Conservation (phyloP, 2,888 invertebrate species). For the Mythimna pallens region DNA sequence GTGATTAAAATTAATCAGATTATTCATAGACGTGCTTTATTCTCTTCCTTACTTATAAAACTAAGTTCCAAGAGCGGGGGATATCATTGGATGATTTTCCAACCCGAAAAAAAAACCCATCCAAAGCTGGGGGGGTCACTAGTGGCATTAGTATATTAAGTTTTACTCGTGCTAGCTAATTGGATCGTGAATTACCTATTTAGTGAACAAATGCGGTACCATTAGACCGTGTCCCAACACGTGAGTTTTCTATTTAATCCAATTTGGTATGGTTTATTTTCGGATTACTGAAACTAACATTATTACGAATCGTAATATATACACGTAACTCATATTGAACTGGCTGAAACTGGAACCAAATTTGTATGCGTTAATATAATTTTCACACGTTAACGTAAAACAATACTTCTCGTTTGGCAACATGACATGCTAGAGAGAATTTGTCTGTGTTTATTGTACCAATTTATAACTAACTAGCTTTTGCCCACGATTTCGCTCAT, state of each 20-base stretch:
- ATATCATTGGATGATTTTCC: too few species aligned
- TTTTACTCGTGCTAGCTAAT: constrained; percentile 19
- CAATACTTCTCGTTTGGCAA: constrained; percentile 12
- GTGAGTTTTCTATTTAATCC: constrained; percentile 25
- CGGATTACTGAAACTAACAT: constrained; percentile 2
- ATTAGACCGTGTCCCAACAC: constrained; percentile 18
- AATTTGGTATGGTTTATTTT: constrained; percentile 24
- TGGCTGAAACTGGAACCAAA: constrained; percentile 13
- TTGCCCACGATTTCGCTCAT: too few species aligned
- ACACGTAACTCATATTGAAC: background rate
- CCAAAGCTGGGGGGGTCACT: too few species aligned
- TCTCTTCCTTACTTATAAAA: constrained; percentile 2
- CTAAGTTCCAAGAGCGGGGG: too few species aligned
- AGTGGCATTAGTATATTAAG: constrained; percentile 25
- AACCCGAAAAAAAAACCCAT: too few species aligned
- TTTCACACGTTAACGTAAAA: constrained; percentile 30
- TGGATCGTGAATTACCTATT: constrained; percentile 36
- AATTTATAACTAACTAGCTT: constrained; percentile 13
- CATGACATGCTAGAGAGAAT: background rate
- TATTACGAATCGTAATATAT: constrained; percentile 1
- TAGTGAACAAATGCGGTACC: constrained; percentile 12
- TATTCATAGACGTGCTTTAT: constrained; percentile 6
- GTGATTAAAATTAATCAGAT: constrained; percentile 37
- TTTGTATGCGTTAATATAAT: constrained; percentile 3
- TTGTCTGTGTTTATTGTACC: constrained; percentile 7